Conservation (phyloP, 2,888 invertebrate genomes). For the Drosophila silvestris region DNA sequence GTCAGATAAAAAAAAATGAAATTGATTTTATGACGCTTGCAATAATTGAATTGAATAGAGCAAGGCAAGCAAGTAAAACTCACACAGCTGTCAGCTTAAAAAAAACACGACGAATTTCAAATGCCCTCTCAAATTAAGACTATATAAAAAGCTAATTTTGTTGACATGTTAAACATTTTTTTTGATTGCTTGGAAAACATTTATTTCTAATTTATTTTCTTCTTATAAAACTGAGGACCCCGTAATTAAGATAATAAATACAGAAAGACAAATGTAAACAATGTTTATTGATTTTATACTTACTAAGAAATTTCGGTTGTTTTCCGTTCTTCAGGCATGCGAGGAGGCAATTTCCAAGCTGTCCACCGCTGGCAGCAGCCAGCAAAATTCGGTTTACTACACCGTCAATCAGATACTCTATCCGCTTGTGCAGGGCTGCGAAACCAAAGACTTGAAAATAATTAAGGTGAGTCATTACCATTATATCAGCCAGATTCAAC, state of each 20-base stretch:
- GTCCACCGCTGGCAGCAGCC: slow-evolving; percentile 90
- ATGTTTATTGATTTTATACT: background rate
- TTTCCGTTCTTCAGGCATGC: slow-evolving; percentile 90
- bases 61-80: slow-evolving; percentile 14
- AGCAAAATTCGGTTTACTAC: slow-evolving; percentile 93
- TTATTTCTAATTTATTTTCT: background rate
- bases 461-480: slow-evolving; percentile 89
- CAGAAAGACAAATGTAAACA: background rate
- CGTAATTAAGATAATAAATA: background rate
- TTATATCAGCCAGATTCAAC: background rate
- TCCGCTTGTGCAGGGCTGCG: slow-evolving; percentile 98
- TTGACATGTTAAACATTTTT: too few species aligned
- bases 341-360: slow-evolving; percentile 97
- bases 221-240: background rate
- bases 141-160: background rate
- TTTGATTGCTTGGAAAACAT: background rate
- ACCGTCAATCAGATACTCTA: slow-evolving; percentile 97
- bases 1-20: slow-evolving; percentile 41
- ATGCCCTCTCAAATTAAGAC: background rate
- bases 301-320: background rate
- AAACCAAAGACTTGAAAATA: slow-evolving; percentile 97
- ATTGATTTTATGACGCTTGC: slow-evolving; percentile 67
- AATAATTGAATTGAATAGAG: slow-evolving; percentile 38
- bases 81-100: background rate
- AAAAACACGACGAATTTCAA: background rate